Percentiles rank a stretch among this genome's conserved stretches.
phyloP scores from a whole-genome alignment of 1,140 invertebrate species.

The Branchinecta lindahli region DNA sequence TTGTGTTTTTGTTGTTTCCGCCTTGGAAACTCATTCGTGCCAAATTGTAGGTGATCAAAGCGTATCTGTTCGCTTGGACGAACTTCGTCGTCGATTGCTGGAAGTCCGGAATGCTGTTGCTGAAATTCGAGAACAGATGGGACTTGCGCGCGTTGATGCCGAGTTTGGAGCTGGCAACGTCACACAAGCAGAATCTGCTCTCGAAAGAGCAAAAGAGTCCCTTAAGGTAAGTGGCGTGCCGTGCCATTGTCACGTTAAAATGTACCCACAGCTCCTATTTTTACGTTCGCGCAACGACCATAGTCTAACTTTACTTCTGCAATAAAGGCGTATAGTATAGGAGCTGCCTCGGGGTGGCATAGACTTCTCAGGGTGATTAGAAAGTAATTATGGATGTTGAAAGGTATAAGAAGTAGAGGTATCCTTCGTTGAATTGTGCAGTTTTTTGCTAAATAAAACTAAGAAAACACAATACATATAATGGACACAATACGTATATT shows the following conservation, averaged over 20 bases:
- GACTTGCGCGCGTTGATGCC: conserved; percentile 43
- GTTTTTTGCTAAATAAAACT: no score
- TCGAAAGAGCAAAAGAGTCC: conserved; percentile 50
- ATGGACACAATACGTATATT: no score
- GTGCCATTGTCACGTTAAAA: background rate
- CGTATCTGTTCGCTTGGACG: conserved; percentile 47
- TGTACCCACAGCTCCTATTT: background rate
- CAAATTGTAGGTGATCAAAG: conserved; percentile 36
- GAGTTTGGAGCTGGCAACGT: conserved; percentile 47
- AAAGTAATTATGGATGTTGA: no score
- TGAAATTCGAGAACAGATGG: conserved; percentile 34
- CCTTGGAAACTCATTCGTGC: no score
- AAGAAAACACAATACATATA: no score
- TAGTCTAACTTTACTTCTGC: no score
- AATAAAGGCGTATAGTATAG: no score
- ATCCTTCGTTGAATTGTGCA: no score
- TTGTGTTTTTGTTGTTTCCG: no score
- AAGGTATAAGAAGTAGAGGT: no score
- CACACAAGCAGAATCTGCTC: conserved; percentile 52
- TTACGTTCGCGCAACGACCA: background rate
- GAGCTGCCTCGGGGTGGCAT: no score
- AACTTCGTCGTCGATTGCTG: conserved; percentile 45
- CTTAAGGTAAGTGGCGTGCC: conserved; percentile 34
- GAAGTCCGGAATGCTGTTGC: conserved; percentile 38
- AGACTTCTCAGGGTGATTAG: no score